Conservation (phyloP, 2,113 vertebrate species). For the Propithecus coquereli region DNA sequence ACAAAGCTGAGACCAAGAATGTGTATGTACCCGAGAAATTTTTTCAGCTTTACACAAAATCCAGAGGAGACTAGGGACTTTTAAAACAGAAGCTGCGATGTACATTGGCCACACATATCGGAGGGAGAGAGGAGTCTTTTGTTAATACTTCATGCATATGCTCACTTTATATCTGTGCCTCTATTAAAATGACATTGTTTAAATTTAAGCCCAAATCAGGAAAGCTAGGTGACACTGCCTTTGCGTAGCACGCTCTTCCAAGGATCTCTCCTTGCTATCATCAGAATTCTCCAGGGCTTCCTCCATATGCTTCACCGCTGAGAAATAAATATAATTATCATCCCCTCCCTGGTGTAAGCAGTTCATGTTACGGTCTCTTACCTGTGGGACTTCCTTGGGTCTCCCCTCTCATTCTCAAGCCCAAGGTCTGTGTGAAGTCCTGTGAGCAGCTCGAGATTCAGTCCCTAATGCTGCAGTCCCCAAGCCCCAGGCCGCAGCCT, state of each 20-base stretch:
- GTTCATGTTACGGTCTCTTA: fast-evolving
- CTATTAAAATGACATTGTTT: neutral
- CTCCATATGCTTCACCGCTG: neutral
- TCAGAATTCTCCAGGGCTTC: neutral
- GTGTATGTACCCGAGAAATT: neutral
- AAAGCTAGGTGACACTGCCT: neutral
- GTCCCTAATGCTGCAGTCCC: neutral
- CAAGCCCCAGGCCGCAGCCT: too few relatives aligned
- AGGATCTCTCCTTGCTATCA: neutral
- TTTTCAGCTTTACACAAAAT: neutral
- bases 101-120: neutral
- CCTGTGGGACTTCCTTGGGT: neutral
- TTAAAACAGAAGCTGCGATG: neutral
- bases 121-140: too few relatives aligned
- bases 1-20: neutral
- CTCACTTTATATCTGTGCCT: neutral
- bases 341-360: neutral
- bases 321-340: neutral
- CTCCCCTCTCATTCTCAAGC: neutral
- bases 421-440: neutral
- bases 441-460: fast-evolving
- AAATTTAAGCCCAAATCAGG: neutral
- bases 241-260: neutral
- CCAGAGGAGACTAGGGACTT: neutral
- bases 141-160: neutral